Base-by-base conservation (phyloP, 2,888 invertebrate genomes). In the Dromius quadrimaculatus region DNA sequence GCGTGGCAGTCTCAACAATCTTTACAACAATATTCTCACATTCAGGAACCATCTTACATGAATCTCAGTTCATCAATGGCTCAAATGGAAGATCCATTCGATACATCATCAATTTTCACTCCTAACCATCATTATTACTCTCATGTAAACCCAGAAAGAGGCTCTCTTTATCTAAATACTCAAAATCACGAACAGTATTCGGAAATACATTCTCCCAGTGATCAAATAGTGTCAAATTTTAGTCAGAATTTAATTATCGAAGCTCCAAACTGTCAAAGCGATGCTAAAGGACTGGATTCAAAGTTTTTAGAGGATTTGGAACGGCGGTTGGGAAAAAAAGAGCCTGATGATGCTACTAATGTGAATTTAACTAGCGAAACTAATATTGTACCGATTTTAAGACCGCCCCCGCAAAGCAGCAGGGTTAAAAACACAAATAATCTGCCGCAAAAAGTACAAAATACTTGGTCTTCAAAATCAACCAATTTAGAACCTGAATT, bases 231-330 rank as follows among this genome's bases (percentile, higher is more conserved):
- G n/a, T n/a, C n/a, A n/a, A 28, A 28, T 28, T 28, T 5, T 8
- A 5, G 28, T 3, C 4, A 8, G 28, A 8, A 28, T 8, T 8
- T 5, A 28, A 28, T 5, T 28, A 8, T 8, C 19, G n/a, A n/a
- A 2, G 22, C 47, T n/a, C 47, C 20, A 11, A 6, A n/a, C 1
- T 2, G 13, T 8, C 71, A 75, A 0, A 76, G 73, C 13, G 72
- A 72, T 0, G 74, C 74, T 11, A 68, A 73, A n/a, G 83, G 85
- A 75, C 78, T 88, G 13, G 87, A 88, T 76, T 84, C 86, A 5
- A 85, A 84, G 11, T 89, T 90, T 73, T 83, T 90, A 34, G 87
- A 86, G 0, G 89, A 90, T 76, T 78, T 90, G 57, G 90, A 91
- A 78, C 89, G 88, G 74, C 87, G 86, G 75, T 81, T 90, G 9